Evolutionary conservation across 2,113 vertebrate genomes (phyloP).

Genomic region (Spermophilus dauricus): DNA sequence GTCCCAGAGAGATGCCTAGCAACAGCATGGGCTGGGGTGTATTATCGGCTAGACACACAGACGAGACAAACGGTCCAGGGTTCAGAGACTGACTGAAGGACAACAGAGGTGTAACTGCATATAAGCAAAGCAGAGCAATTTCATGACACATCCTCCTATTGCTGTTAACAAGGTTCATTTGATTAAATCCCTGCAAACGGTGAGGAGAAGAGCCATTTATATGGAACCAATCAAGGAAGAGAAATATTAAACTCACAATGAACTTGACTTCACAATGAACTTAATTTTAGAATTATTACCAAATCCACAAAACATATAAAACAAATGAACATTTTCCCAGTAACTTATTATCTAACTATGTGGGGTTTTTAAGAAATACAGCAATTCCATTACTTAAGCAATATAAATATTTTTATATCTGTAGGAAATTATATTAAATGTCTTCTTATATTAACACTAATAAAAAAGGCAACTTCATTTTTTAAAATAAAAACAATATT

Average conservation of each 20-base stretch:
- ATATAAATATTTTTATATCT: constrained; percentile 20
- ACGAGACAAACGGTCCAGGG: constrained; percentile 18
- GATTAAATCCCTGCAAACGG: constrained; percentile 20
- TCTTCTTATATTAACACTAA: not conserved
- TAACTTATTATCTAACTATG: not conserved
- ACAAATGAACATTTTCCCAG: not conserved
- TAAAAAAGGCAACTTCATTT: not conserved
- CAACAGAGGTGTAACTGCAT: not conserved
- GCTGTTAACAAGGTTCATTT: constrained; percentile 13
- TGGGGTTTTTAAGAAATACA: not conserved
- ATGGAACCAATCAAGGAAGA: not conserved
- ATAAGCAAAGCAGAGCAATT: constrained; percentile 25
- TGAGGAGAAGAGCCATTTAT: not conserved
- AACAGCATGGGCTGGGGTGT: not conserved
- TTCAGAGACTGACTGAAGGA: not conserved
- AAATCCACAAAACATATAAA: constrained; percentile 41
- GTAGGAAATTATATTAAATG: constrained; percentile 11
- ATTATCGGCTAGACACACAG: not conserved
- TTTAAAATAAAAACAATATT: constrained; percentile 50
- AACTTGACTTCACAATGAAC: not conserved
- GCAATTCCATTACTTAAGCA: not conserved
- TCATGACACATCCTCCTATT: constrained; percentile 45
- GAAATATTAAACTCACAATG: not conserved
- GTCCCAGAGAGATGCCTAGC: not conserved
- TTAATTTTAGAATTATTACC: not conserved